Evolutionary conservation across 2,797 vertebrate species (phyloP).

Genomic region (Bradypodion pumilum): DNA sequence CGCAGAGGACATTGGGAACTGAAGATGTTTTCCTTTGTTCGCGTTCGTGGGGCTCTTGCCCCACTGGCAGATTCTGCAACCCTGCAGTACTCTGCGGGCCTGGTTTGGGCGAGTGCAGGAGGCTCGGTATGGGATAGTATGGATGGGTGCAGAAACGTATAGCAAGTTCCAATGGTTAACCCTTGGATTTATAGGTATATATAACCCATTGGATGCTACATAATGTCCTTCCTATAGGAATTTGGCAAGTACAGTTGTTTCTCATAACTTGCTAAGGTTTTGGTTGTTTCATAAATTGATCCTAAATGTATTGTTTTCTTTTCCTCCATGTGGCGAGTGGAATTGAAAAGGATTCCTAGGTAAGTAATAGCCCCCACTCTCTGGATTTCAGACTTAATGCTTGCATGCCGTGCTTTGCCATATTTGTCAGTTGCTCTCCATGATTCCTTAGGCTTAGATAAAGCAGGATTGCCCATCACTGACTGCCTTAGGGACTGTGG

Average conservation of each 20-base stretch:
- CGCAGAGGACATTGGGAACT: too few relatives aligned
- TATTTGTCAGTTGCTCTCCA: not conserved
- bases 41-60: too few relatives aligned
- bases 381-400: not conserved
- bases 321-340: not conserved
- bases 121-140: too few relatives aligned
- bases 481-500: not conserved
- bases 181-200: too few relatives aligned
- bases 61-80: too few relatives aligned
- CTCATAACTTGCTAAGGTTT: rapidly evolving
- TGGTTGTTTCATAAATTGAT: not conserved
- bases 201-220: not conserved
- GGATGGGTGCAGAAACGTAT: too few relatives aligned
- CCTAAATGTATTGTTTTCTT: not conserved
- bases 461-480: too few relatives aligned
- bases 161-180: too few relatives aligned
- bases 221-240: not conserved
- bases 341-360: not conserved
- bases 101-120: too few relatives aligned
- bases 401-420: not conserved
- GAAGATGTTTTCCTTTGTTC: too few relatives aligned
- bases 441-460: not conserved
- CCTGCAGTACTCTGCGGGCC: too few relatives aligned
- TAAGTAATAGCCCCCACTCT: not conserved
- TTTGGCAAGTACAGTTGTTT: not conserved